Evolutionary conservation across 2,888 invertebrate genomes (phyloP), one percentile per base, ranked within the genome.

Genomic region (Erannis defoliaria): DNA sequence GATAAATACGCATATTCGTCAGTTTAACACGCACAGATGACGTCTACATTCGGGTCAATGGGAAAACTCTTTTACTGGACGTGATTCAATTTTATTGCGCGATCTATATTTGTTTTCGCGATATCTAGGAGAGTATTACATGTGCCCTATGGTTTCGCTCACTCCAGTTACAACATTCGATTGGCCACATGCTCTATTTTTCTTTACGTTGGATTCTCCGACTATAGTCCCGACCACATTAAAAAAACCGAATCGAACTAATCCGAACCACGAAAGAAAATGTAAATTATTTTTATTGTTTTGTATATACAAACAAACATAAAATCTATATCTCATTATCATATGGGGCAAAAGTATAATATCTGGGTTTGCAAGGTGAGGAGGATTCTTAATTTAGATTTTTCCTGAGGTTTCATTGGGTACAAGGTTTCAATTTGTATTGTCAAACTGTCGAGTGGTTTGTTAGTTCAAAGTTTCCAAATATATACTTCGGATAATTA

Each of bases 1-100:
- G n/a, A 62, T 62, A 54, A 62, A 55, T 33, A 55, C 26, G 59
- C 42, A 37, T 60, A 53, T 49, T 64, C 63, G 68, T 60, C 55
- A 65, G 64, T 51, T 68, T 63, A 62, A 71, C 70, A 68, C 40
- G 35, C 16, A 8, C 18, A 56, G 10, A 61, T 45, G 46, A 48
- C 23, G 12, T 21, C 50, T 75, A 74, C 75, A 82, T 78, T 76
- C 73, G 66, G 80, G 81, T 80, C 80, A 82, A 56, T 73, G 67
- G 72, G 71, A 57, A 61, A 70, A 60, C 46, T 58, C 67, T 67
- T 62, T 66, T 66, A 55, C 42, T 14, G 12, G 35, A 5, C 18
- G 48, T 60, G 54, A 61, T 42, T 55, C 2, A 55, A 55, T 51
- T 35, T 55, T 40, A 54, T 60, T 54, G 16, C 46, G 0, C 14